Conservation (phyloP, 2,797 vertebrate genomes). For the Danio albolineatus region DNA sequence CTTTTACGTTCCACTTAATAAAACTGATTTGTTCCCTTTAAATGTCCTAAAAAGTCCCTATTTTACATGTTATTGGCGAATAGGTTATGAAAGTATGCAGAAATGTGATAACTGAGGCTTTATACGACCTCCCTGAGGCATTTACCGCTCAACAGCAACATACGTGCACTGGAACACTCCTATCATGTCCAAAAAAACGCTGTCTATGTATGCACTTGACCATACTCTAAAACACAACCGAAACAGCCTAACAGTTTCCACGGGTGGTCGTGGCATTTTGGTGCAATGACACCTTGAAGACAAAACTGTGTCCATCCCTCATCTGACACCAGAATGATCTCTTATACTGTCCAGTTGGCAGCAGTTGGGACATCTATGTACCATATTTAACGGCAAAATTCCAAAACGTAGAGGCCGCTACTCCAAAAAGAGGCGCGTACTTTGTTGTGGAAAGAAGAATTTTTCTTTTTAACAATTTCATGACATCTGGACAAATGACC, state of each 20-base stretch:
- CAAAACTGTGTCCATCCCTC: not conserved
- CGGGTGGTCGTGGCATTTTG: not conserved
- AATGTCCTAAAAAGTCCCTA: not conserved
- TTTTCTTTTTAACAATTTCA: slow-evolving; percentile 36
- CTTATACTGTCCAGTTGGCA: slow-evolving; percentile 22
- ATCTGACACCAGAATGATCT: slow-evolving; percentile 11
- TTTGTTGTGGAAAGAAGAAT: slow-evolving; percentile 29
- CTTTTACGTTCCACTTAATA: not conserved
- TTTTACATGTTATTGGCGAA: not conserved
- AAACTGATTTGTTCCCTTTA: not conserved
- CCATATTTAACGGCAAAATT: slow-evolving; percentile 45
- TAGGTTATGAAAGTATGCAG: not conserved
- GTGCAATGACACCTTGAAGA: not conserved
- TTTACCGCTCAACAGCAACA: not conserved
- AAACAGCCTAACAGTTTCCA: not conserved
- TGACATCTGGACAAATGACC: not conserved
- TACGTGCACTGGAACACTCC: not conserved
- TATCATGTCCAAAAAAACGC: not conserved
- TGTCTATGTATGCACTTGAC: not conserved
- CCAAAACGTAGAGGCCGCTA: slow-evolving; percentile 21
- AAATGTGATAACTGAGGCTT: slow-evolving; percentile 1
- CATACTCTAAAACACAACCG: not conserved
- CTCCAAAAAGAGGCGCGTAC: slow-evolving; percentile 34
- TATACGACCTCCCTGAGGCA: not conserved
- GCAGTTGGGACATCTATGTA: slow-evolving; percentile 30